A percentile compares a stretch with the other conserved stretches of the same genome.
Evolutionary conservation across 2,113 vertebrate genomes (phyloP).

Genomic region (Bolborhynchus lineola): DNA sequence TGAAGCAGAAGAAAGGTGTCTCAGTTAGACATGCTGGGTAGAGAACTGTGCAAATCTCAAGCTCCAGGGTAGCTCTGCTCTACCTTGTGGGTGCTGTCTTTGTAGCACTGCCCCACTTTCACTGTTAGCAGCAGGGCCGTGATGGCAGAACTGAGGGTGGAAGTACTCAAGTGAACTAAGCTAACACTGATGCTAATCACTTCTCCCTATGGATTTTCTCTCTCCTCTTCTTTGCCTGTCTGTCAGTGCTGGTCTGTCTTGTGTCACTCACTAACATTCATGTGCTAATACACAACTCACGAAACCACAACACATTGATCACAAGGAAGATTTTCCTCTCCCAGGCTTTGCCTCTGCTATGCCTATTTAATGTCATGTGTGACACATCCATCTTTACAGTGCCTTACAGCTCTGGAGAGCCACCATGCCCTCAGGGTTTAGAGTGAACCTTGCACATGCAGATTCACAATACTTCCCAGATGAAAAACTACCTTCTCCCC

Average conservation of each 20-base stretch:
- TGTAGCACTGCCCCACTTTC: neutral
- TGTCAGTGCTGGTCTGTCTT: neutral
- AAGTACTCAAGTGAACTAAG: neutral
- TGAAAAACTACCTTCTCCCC: neutral
- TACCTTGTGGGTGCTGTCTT: neutral
- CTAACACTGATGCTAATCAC: neutral
- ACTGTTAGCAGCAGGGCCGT: neutral
- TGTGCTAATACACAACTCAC: neutral
- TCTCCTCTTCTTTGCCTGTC: neutral
- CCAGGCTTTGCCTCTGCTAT: neutral
- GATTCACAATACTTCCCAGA: neutral
- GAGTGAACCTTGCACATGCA: neutral
- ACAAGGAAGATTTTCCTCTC: neutral
- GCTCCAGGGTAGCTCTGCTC: neutral
- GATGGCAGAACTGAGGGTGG: neutral
- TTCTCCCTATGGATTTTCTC: neutral
- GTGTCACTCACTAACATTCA: neutral
- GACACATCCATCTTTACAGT: neutral
- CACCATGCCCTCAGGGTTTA: neutral
- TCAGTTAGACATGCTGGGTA: neutral
- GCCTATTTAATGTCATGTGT: fast-evolving
- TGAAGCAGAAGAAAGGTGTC: slow-evolving; percentile 52
- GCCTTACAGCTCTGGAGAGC: neutral
- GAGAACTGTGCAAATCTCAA: neutral
- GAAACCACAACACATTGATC: neutral